phyloP scores from a whole-genome alignment of 2,797 vertebrate species.

The Otus scops region DNA sequence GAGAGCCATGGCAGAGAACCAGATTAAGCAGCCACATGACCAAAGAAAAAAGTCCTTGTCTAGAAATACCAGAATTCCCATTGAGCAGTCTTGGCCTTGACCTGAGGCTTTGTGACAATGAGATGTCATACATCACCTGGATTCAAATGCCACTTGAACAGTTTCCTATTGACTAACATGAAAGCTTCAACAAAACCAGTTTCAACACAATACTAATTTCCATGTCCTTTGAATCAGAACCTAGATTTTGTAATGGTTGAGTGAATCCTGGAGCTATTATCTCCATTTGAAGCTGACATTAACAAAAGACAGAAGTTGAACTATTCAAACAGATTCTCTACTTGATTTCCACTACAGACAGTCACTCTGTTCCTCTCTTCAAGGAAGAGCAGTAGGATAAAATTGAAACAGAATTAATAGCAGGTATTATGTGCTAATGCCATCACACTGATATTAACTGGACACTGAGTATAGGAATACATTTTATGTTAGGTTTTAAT shows the following conservation, averaged over 20 bases:
- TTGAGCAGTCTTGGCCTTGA: background rate
- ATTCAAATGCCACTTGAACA: background rate
- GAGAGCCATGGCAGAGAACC: background rate
- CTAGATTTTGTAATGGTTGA: background rate
- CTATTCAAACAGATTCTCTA: background rate
- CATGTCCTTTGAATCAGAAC: background rate
- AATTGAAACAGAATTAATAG: slow-evolving; percentile 22
- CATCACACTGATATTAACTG: background rate
- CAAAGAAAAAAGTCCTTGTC: background rate
- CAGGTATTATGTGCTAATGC: background rate
- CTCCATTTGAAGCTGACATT: background rate
- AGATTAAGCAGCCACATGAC: background rate
- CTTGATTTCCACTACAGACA: background rate
- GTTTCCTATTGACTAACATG: background rate
- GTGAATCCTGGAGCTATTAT: background rate
- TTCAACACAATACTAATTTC: background rate
- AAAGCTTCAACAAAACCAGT: background rate
- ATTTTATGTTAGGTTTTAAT: background rate
- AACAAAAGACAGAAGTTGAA: background rate
- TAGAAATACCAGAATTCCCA: background rate
- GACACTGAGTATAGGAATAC: background rate
- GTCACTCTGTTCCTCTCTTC: background rate
- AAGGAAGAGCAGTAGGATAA: background rate
- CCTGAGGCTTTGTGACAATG: background rate
- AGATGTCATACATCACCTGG: background rate